These are phyloP conservation scores for Vulpes lagopus DNA, from an alignment of 2,113 vertebrate genomes.

Conservation along the genomic window DNA sequence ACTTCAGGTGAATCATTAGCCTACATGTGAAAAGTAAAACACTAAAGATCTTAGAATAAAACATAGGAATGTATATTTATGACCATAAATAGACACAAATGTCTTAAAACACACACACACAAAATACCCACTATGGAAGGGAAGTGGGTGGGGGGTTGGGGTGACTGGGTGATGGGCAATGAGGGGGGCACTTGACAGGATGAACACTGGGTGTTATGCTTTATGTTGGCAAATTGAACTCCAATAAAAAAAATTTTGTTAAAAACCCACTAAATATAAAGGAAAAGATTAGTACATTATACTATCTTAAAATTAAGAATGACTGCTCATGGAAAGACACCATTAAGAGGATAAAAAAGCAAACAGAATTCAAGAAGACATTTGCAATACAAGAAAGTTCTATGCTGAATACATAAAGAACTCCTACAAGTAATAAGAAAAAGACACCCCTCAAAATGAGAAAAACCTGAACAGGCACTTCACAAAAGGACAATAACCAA, in stretches of 20 bases:
- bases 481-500: neutral
- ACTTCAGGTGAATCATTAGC: neutral
- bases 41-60: neutral
- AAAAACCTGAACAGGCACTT: neutral
- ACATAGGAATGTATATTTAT: neutral
- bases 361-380: neutral
- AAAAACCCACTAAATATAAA: neutral
- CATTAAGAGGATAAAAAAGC: neutral
- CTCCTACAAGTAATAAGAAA: neutral
- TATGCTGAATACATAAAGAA: neutral
- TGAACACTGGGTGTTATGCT: too few relatives aligned
- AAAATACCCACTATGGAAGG: neutral
- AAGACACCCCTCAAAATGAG: neutral
- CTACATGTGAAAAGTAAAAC: neutral
- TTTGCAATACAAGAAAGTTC: neutral
- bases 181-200: too few relatives aligned
- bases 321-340: neutral
- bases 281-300: neutral
- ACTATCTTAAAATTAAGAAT: neutral
- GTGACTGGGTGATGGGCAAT: too few relatives aligned
- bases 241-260: too few relatives aligned
- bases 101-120: neutral
- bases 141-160: too few relatives aligned
- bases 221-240: too few relatives aligned
- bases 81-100: neutral